Evolutionary conservation across 2,113 vertebrate species (phyloP).

Genomic region (Ammospiza caudacuta): DNA sequence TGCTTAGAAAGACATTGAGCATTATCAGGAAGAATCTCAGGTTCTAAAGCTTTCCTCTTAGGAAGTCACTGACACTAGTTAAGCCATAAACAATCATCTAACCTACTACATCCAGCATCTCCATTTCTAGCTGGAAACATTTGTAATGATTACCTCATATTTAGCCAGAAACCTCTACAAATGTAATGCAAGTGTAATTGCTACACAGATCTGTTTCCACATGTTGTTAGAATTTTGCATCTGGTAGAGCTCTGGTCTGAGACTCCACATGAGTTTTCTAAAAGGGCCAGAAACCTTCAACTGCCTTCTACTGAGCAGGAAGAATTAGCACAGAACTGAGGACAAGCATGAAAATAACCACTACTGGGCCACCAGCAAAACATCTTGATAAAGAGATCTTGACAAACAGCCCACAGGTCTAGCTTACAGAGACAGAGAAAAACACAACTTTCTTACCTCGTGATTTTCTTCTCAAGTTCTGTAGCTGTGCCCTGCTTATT

Average conservation of each 20-base stretch:
- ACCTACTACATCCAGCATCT: neutral
- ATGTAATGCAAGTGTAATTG: neutral
- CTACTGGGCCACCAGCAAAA: neutral
- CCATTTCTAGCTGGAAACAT: neutral
- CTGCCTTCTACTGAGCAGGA: neutral
- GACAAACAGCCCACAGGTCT: neutral
- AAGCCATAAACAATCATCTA: neutral
- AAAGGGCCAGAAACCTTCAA: neutral
- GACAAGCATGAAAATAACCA: neutral
- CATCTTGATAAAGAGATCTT: neutral
- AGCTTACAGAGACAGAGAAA: neutral
- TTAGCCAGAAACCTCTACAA: neutral
- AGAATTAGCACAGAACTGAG: neutral
- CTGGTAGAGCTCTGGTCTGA: neutral
- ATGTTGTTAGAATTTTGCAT: neutral
- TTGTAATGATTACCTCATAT: neutral
- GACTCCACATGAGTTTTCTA: neutral
- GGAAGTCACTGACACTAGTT: neutral
- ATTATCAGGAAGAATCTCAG: neutral
- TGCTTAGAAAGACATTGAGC: neutral
- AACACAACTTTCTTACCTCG: constrained; percentile 63
- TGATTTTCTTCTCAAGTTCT: constrained; percentile 49
- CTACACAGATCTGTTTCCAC: neutral
- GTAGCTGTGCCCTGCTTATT: constrained; percentile 51
- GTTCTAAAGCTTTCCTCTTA: neutral